A percentile compares a stretch with the other conserved stretches of the same genome.
These are phyloP conservation scores for Zaprionus obscuricornis DNA, from an alignment of 2,888 invertebrate species.

Conservation along the genomic window DNA sequence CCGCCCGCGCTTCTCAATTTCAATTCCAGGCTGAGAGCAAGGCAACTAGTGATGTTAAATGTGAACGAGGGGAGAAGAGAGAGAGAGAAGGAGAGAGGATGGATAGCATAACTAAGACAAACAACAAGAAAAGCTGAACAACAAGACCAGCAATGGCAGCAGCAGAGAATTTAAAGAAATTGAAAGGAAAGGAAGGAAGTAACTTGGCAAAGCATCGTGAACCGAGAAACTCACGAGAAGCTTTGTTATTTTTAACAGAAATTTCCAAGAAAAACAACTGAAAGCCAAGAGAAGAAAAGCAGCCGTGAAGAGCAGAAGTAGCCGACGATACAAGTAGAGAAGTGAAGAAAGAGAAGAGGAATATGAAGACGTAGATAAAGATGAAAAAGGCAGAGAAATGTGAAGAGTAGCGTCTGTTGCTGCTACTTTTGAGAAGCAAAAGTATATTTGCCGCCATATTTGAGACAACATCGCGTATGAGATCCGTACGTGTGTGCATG, in stretches of 20 bases:
- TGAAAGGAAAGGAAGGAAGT: constrained; percentile 55
- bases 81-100: background rate
- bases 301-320: constrained; percentile 11
- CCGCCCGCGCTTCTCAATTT: constrained; percentile 73
- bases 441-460: constrained; percentile 78
- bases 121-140: constrained; percentile 48
- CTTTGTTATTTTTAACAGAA: constrained; percentile 79
- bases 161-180: constrained; percentile 6
- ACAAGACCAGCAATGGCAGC: background rate
- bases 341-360: constrained; percentile 4
- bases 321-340: constrained; percentile 12
- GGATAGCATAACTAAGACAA: constrained; percentile 63
- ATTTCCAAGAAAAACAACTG: constrained; percentile 76
- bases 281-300: constrained; percentile 41
- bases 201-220: constrained; percentile 61
- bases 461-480: constrained; percentile 76
- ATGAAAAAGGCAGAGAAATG: background rate
- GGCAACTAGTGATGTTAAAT: constrained; percentile 1
- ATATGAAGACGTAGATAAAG: background rate
- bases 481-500: constrained; percentile 27
- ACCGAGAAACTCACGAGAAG: constrained; percentile 61
- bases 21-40: constrained; percentile 44
- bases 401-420: constrained; percentile 37
- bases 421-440: constrained; percentile 57
- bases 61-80: background rate